Percentiles rank a stretch among this genome's conserved stretches.
Evolutionary conservation across 2,888 invertebrate genomes (phyloP).

Genomic region (Clunio marinus): DNA sequence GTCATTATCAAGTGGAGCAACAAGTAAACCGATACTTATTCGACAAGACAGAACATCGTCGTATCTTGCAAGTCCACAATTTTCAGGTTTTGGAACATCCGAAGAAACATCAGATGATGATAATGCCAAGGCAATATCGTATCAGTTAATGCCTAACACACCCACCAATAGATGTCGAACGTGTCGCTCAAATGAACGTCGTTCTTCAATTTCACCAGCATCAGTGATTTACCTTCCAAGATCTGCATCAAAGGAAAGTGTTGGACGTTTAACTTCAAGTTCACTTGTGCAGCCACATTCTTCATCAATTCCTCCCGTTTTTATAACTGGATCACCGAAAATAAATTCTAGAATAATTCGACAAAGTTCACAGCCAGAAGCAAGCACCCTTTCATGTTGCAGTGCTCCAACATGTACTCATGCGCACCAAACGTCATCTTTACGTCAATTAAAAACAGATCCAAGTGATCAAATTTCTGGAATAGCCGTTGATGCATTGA

Average conservation of each 20-base stretch:
- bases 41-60: conserved; percentile 79
- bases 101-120: conserved; percentile 67
- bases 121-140: conserved; percentile 61
- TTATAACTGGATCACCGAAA: conserved; percentile 63
- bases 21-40: conserved; percentile 74
- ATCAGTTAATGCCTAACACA: conserved; percentile 55
- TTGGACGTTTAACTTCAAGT: conserved; percentile 54
- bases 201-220: conserved; percentile 75
- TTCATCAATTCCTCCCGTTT: conserved; percentile 65
- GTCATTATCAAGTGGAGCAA: conserved; percentile 43
- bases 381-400: conserved; percentile 57
- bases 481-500: conserved; percentile 91
- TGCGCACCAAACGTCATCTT: conserved; percentile 67
- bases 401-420: conserved; percentile 61
- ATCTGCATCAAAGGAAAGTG: conserved; percentile 78
- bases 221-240: conserved; percentile 73
- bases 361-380: conserved; percentile 82
- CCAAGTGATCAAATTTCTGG: conserved; percentile 85
- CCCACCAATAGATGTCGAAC: conserved; percentile 61
- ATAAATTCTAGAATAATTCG: conserved; percentile 75
- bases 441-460: conserved; percentile 74
- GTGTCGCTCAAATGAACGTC: conserved; percentile 67
- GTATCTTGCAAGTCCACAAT: conserved; percentile 63
- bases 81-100: conserved; percentile 71
- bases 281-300: conserved; percentile 53